A percentile compares a stretch with the other conserved stretches of the same genome.
phyloP scores from a whole-genome alignment of 35 echinoderm and acorn worm genomes.

The Holothuria glaberrima region DNA sequence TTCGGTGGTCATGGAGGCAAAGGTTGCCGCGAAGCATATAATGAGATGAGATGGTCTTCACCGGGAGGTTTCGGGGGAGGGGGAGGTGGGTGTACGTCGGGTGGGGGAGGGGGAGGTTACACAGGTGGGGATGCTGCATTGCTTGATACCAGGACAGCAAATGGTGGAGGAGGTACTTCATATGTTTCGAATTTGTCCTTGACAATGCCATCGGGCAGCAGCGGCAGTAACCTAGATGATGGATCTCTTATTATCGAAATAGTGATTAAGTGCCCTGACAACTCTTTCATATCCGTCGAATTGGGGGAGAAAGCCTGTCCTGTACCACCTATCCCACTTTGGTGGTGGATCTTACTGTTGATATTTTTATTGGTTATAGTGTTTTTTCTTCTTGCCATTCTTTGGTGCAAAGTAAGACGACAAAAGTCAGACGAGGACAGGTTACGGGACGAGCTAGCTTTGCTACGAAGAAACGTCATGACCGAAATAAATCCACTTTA shows the following conservation, averaged over 20 bases:
- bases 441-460: slow-evolving; percentile 20
- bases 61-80: slow-evolving; percentile 94
- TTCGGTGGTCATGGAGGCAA: slow-evolving; percentile 71
- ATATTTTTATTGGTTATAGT: neutral
- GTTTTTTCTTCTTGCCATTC: neutral
- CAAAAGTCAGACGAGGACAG: slow-evolving; percentile 38
- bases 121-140: slow-evolving; percentile 80
- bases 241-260: slow-evolving; percentile 61
- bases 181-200: slow-evolving; percentile 34
- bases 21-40: slow-evolving; percentile 53
- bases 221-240: slow-evolving; percentile 12
- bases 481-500: slow-evolving; percentile 47
- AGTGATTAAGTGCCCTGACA: slow-evolving; percentile 50
- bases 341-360: slow-evolving; percentile 27
- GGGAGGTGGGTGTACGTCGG: slow-evolving; percentile 85
- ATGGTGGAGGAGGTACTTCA: slow-evolving; percentile 83
- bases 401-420: neutral
- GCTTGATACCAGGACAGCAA: slow-evolving; percentile 57
- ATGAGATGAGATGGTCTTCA: slow-evolving; percentile 71
- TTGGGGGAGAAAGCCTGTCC: neutral
- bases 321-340: neutral
- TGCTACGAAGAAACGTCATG: slow-evolving; percentile 26
- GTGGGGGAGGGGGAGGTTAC: slow-evolving; percentile 91
- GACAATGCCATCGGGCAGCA: slow-evolving; percentile 25
- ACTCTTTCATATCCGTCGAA: slow-evolving; percentile 9